Evolutionary conservation across 2,888 invertebrate species (phyloP), one percentile per base, ranked within the genome.

Genomic region (Herminia tarsipennalis): DNA sequence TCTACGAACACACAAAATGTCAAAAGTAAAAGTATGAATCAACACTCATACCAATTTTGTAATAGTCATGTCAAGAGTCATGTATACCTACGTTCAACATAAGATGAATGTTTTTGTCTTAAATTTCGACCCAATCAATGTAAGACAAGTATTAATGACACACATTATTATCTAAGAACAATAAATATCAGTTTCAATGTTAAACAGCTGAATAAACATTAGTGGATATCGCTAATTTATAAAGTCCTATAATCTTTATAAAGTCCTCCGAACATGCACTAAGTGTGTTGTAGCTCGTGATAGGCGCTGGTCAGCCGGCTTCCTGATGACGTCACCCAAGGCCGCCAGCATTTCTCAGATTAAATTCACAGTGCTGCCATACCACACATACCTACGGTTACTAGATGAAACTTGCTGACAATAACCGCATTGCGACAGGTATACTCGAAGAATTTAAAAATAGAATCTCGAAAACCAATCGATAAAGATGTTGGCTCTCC

Each of bases 311-410:
- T 63, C 72, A 73, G 63, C 61, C 65, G 57, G 74, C 77, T 82
- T 82, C 81, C 81, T 81, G 50, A 57, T 79, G 76, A 77, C 71
- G 78, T 77, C 73, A 79, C 36, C 39, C 68, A 78, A 80, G 78
- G 76, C 73, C 70, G 65, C 53, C 73, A 51, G 66, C 77, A 78
- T 78, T 75, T 65, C 71, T 24, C 18, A 25, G 56, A 70, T 66
- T 65, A 64, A 58, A 51, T 56, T 55, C 49, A 38, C 39, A 53
- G 51, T 55, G 47, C 35, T 57, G 30, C 34, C 46, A 40, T 57
- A 56, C 21, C 43, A 37, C 40, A 48, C 56, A 66, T 66, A 46
- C 53, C 56, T 39, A 41, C 40, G 39, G 35, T 33, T 42, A 28
- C 59, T 62, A 62, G 46, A 54, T 41, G 25, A 53, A 56, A 50